Base-by-base conservation (phyloP, 2,888 invertebrate genomes). In the Pammene aurita region DNA sequence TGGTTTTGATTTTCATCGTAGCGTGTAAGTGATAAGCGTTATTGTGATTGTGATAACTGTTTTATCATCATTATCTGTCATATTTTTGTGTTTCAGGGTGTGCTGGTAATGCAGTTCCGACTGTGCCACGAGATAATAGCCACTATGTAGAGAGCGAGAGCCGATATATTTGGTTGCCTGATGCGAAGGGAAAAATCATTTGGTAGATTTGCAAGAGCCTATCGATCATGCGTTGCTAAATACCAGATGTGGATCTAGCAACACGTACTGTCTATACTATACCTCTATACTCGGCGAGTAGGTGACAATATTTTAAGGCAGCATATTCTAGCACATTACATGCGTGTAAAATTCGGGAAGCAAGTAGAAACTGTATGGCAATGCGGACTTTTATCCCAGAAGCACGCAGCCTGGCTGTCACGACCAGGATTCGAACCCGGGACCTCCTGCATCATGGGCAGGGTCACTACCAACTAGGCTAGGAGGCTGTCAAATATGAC, bases 331-430 rank as follows among this genome's bases (percentile, higher is more conserved):
- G 7, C 7, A 38, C 38, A 38, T 38, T 6, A 38, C 38, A 38
- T 38, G 38, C 38, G 38, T 26, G 26, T 26, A 2, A 26, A 4
- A 26, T 26, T 26, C 26, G 26, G 26, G 26, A 26, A 4, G 26
- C 26, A 26, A 26, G 26, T 26, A 26, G 26, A 26, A 26, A 26
- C 26, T 26, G 1, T 26, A 26, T 26, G 83, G 74, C 7, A 62
- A 85, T 65, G 78, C 76, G 35, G 84, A 89, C 73, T 88, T 89
- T 75, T 90, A 87, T 73, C 85, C 87, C 6, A 89, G 73, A 57
- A 80, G 83, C 70, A 77, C 77, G 5, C 88, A 87, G 71, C 89
- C 89, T 34, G 89, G 88, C 1, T 89, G 89, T 69, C 70, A 71
- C 72, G 7, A 76, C 10, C n/a, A n/a, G n/a, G n/a, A n/a, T n/a